Evolutionary conservation across 1,140 invertebrate genomes (phyloP), one percentile per base, ranked within the genome.

Genomic region (Drosophila serrata): DNA sequence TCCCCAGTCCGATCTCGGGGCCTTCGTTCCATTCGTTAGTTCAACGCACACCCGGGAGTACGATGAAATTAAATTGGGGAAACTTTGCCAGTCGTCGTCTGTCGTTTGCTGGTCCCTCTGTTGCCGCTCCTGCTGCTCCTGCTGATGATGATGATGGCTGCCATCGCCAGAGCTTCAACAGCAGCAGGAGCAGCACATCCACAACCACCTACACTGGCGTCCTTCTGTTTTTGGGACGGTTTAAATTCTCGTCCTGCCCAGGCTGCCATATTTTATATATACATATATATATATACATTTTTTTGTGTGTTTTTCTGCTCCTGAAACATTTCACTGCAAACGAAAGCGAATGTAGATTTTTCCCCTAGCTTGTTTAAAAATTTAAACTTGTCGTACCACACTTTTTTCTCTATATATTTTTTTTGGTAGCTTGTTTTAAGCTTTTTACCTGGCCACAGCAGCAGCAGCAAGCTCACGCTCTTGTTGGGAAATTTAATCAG

Each of bases 41-140:
- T 90, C 81, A 81, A 87, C 80, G 82, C 73, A 87, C 85, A 90
- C 85, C 69, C 85, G 82, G 82, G 86, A 92, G 82, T 84, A 90
- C 90, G 90, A 87, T 92, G 81, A 91, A 91, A 91, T 91, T 90
- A 91, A 91, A 91, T 91, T 91, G 90, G 90, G 90, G 90, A 92
- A 92, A 92, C 85, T 77, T 92, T 90, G 75, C 67, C 82, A 75
- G 73, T 78, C 74, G 56, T 78, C 55, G 43, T 60, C 56, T 51
- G 57, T 37, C 57, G 58, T 49, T 60, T 45, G 58, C 80, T 53
- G 62, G 46, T 61, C 69, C 55, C 65, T 61, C 67, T 35, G 58
- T 17, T 75, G 48, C n/a, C 1, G 37, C 55, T 51, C 13, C 40
- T 53, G 53, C 31, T 56, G 53, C 45, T 60, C 45, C 35, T 58